Evolutionary conservation across 2,797 vertebrate species (phyloP), one percentile per base, ranked within the genome.

Genomic region (Hozukius guyotensis): DNA sequence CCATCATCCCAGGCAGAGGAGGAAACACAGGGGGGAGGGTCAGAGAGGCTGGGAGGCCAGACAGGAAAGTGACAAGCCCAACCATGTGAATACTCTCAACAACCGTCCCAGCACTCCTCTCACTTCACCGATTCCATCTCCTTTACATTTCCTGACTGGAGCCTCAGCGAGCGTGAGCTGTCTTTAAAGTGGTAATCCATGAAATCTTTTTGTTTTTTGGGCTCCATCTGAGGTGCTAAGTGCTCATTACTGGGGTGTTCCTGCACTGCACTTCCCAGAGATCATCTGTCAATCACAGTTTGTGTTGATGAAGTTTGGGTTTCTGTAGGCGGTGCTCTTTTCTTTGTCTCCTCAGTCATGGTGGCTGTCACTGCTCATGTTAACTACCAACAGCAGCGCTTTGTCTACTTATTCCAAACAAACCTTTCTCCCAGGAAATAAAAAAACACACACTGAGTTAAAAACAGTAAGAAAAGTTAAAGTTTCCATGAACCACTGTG

Each of bases 61-160:
- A 89, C 82, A 89, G 72, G 27, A 84, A 85, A 81, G 84, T 89
- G 86, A 92, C 85, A 75, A 79, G 77, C 34, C 67, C 75, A 80
- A 60, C 42, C 62, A 75, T 75, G 72, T 88, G 84, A 76, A 81
- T 49, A 79, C 70, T 65, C 75, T 62, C 57, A 69, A 65, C 73
- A 66, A 59, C 72, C 81, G 59, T 86, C 55, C 65, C 81, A 79
- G 61, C 67, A 72, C 62, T 78, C 56, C 72, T 84, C 81, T 77
- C 84, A 81, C 82, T 80, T 85, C 78, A 67, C 38, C 13, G n/a
- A 62, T 56, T 81, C 65, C 62, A 49, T 78, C 77, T 80, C 55
- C 56, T 88, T 77, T 79, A 59, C 72, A 80, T 88, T 81, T 74
- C 42, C 52, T 74, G 62, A 78, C 72, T 53, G 27, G 34, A 81